Conservation (phyloP, 2,888 invertebrate species). For the Drosophila putrida region DNA sequence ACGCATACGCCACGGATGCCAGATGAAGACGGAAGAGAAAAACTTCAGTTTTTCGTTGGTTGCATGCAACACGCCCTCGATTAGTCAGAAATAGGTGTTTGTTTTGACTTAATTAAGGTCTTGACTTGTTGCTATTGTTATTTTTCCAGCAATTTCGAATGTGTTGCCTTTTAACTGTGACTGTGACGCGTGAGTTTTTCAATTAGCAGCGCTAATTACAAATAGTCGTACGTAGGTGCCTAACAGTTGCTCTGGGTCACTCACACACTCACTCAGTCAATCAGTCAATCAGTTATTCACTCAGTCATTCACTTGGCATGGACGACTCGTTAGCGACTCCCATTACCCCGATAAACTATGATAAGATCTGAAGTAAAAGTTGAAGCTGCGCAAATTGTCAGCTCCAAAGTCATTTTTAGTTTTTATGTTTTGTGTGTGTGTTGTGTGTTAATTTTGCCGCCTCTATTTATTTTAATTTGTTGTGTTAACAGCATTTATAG, state of each 20-base stretch:
- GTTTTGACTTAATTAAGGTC: slow-evolving; percentile 59
- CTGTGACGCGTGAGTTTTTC: slow-evolving; percentile 61
- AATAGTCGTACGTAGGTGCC: slow-evolving; percentile 45
- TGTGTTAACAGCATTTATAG: slow-evolving; percentile 15
- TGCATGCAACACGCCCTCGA: slow-evolving; percentile 65
- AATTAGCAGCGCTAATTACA: slow-evolving; percentile 71
- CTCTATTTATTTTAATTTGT: slow-evolving; percentile 36
- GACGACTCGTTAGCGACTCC: slow-evolving; percentile 37
- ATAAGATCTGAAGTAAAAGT: slow-evolving; percentile 15
- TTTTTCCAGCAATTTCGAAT: slow-evolving; percentile 12
- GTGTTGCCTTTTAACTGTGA: slow-evolving; percentile 13
- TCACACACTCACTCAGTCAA: slow-evolving; percentile 23
- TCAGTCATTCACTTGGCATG: slow-evolving; percentile 45
- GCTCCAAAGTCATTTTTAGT: slow-evolving; percentile 40
- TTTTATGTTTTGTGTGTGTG: slow-evolving; percentile 54
- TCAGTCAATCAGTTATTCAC: slow-evolving; percentile 25
- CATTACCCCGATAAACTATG: slow-evolving; percentile 26
- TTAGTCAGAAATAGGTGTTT: slow-evolving; percentile 49
- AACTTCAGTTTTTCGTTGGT: slow-evolving; percentile 2
- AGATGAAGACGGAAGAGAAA: slow-evolving; percentile 35
- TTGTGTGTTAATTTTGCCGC: slow-evolving; percentile 54
- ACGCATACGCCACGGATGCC: slow-evolving; percentile 59
- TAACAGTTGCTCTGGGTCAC: slow-evolving; percentile 33
- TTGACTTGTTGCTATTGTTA: slow-evolving; percentile 45
- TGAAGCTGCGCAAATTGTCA: slow-evolving; percentile 3